Conservation (phyloP, 2,113 vertebrate species). For the Entosphenus tridentatus region DNA sequence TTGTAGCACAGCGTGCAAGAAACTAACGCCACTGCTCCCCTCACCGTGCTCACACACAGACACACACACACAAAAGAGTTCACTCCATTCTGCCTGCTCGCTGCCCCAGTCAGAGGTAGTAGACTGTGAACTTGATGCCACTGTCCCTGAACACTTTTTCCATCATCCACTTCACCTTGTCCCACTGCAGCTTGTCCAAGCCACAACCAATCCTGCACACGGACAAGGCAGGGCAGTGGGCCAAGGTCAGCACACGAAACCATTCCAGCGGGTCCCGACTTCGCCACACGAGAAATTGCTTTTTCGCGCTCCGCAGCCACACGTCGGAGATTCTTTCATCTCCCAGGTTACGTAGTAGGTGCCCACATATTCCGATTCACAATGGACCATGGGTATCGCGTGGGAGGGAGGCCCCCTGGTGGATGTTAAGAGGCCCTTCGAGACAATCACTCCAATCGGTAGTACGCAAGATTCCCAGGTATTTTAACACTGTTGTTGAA, state of each 20-base stretch:
- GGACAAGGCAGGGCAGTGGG: not conserved
- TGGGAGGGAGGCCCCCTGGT: too few species aligned
- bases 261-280: not conserved
- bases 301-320: not conserved
- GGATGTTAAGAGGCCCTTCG: too few species aligned
- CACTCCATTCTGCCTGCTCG: too few species aligned
- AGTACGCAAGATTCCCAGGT: too few species aligned
- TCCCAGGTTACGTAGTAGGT: not conserved
- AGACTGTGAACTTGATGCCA: constrained; percentile 52
- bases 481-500: too few species aligned
- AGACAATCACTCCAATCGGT: too few species aligned
- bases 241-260: not conserved
- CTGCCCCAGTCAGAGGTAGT: too few species aligned
- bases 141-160: constrained; percentile 44
- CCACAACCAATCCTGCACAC: constrained; percentile 70
- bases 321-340: not conserved
- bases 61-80: too few species aligned
- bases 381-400: too few species aligned
- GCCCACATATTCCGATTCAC: not conserved
- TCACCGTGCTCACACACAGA: too few species aligned
- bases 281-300: not conserved
- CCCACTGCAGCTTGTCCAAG: constrained; percentile 52
- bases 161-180: constrained; percentile 41
- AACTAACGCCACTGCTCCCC: too few species aligned
- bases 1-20: too few species aligned